Evolutionary conservation across 2,797 vertebrate genomes (phyloP), one percentile per base, ranked within the genome.

Genomic region (Dermochelys coriacea): DNA sequence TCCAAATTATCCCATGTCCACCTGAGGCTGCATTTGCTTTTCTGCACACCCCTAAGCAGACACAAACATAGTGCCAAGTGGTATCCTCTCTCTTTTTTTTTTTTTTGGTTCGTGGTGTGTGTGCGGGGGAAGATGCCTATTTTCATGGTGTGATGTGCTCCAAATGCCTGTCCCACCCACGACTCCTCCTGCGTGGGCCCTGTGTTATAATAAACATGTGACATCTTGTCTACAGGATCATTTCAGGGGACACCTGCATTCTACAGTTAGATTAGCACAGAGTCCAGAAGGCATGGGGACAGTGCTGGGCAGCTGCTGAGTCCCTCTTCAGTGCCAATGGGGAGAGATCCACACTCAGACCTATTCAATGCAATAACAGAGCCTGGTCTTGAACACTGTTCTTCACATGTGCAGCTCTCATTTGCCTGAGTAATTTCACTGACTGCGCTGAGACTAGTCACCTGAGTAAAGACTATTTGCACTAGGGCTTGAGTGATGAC

Each of bases 391-490:
- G 61, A 50, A 91, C 93, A 12, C 2, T 47, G 14, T 3, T 54
- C 4, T 85, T 71, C 3, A 14, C 23, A n/a, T 75, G 87, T 92
- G 19, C 10, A 89, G 52, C 12, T 79, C 29, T 89, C 92, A 88
- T 86, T 16, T 59, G 29, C 23, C 88, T 47, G 80, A 52, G 19
- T 31, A 83, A 81, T 83, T 12, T 86, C 91, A 87, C 84, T 57
- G 45, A 92, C 79, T 74, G 71, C 25, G 5, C 10, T 89, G 55
- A 47, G 91, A 94, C 37, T 47, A 4, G 8, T 84, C 19, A 31
- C 77, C 77, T 80, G 84, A 94, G n/a, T 87, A 74, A 91, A 80
- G 75, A 90, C 9, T 5, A 25, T 50, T 55, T 86, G 45, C 2
- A 0, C 57, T 94, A 50, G 71, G 45, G 34, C 27, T 31, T 83